These are phyloP conservation scores for Hippocampus abdominalis DNA, from an alignment of 2,113 vertebrate species.

Conservation along the genomic window DNA sequence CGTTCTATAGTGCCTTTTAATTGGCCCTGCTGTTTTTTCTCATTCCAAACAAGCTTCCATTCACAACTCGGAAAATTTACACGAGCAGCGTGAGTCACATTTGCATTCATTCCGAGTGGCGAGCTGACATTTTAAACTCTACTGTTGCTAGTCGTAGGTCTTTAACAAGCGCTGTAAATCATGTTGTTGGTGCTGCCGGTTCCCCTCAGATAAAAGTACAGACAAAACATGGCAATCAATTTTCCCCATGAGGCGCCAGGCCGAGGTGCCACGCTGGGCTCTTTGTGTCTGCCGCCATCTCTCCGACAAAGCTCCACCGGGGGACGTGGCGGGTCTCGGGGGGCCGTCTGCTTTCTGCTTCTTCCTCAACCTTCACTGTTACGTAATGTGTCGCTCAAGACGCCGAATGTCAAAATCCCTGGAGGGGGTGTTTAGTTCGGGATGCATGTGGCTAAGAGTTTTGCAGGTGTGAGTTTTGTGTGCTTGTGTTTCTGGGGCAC, in stretches of 20 bases:
- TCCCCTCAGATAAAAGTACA: conserved; percentile 13
- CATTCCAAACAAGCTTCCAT: background rate
- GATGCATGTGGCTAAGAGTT: background rate
- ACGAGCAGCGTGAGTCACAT: background rate
- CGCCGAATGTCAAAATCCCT: background rate
- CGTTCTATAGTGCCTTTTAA: background rate
- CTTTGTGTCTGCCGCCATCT: conserved; percentile 35
- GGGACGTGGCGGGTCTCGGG: conserved; percentile 17
- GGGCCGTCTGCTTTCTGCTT: background rate
- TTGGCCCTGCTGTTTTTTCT: background rate
- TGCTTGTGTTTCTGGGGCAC: background rate
- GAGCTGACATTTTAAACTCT: background rate
- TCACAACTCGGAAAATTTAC: background rate
- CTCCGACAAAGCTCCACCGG: conserved; percentile 36
- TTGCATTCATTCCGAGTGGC: background rate
- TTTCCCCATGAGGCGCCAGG: conserved; percentile 25
- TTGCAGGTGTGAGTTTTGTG: background rate
- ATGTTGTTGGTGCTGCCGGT: background rate
- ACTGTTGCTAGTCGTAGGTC: background rate
- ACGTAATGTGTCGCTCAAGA: background rate
- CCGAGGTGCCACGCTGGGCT: conserved; percentile 34
- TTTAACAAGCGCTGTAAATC: background rate
- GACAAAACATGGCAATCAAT: conserved; percentile 27
- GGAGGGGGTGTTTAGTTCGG: conserved; percentile 9
- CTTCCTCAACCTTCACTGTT: background rate